Evolutionary conservation across 2,888 invertebrate genomes (phyloP).

Genomic region (Spilarctia lutea): DNA sequence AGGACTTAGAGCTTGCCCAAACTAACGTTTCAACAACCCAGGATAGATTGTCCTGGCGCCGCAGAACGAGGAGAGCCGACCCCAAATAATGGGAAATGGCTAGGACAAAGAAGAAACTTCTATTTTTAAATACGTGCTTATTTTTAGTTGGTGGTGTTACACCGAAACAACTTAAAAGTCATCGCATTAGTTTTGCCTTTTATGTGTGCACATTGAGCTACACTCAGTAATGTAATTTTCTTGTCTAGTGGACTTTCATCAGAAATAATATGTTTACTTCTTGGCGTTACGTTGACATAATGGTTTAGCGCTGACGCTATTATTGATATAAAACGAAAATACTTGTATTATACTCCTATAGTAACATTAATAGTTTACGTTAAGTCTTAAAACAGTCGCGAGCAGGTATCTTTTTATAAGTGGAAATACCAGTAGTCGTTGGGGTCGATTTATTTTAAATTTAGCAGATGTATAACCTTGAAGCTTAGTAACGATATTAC

Average conservation of each 20-base stretch:
- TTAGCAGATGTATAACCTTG: constrained; percentile 3
- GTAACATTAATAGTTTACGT: not conserved
- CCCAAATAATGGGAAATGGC: too few relatives aligned
- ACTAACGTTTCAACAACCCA: too few relatives aligned
- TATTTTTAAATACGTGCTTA: not conserved
- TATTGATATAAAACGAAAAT: not conserved
- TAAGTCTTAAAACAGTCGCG: not conserved
- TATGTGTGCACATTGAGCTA: not conserved
- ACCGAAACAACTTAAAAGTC: not conserved
- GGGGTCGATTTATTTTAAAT: constrained; percentile 5
- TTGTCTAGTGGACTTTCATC: not conserved
- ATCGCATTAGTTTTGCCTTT: not conserved
- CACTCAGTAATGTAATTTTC: not conserved
- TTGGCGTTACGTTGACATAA: not conserved
- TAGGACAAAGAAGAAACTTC: too few relatives aligned
- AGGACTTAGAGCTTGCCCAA: too few relatives aligned
- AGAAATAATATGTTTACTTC: not conserved
- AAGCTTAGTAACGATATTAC: constrained; percentile 1
- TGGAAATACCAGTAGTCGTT: constrained; percentile 1
- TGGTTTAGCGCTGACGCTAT: not conserved
- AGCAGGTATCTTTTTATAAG: not conserved
- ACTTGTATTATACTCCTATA: not conserved
- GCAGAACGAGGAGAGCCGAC: too few relatives aligned
- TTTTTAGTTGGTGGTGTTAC: not conserved
- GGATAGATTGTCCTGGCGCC: too few relatives aligned